These are phyloP conservation scores for Seriola aureovittata DNA, from an alignment of 2,113 vertebrate species.

Conservation along the genomic window DNA sequence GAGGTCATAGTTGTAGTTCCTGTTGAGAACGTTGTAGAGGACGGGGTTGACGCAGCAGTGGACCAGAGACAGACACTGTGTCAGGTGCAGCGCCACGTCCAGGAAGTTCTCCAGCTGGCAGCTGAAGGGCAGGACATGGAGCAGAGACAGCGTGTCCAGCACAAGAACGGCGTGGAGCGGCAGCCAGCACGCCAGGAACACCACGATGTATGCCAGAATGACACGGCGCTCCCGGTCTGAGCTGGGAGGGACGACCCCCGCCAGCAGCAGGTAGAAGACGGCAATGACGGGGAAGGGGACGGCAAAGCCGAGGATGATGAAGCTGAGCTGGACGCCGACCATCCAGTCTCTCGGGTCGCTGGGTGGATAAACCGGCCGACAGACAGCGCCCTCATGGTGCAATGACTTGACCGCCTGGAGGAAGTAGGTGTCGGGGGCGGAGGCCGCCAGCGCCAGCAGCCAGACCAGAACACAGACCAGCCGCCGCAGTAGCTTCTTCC, in stretches of 20 bases:
- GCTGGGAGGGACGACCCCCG: constrained; percentile 81
- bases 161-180: constrained; percentile 90
- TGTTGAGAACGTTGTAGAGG: constrained; percentile 92
- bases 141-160: constrained; percentile 88
- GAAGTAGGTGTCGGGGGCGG: constrained; percentile 91
- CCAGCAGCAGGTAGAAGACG: constrained; percentile 89
- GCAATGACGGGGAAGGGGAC: constrained; percentile 90
- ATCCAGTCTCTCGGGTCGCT: constrained; percentile 88
- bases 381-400: constrained; percentile 84
- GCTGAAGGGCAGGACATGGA: constrained; percentile 88
- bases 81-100: constrained; percentile 87
- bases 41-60: constrained; percentile 94
- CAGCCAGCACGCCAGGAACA: constrained; percentile 93
- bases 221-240: constrained; percentile 87
- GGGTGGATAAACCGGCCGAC: constrained; percentile 88
- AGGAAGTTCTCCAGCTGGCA: constrained; percentile 91
- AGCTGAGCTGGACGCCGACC: constrained; percentile 90
- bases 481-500: constrained; percentile 85
- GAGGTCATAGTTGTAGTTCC: constrained; percentile 91
- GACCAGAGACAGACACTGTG: constrained; percentile 91
- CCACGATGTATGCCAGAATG: constrained; percentile 90
- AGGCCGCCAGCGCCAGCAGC: constrained; percentile 89
- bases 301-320: constrained; percentile 88
- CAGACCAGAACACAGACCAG: constrained; percentile 89
- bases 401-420: constrained; percentile 86